Conservation (phyloP, 2,113 vertebrate genomes). For the Bubo bubo region DNA sequence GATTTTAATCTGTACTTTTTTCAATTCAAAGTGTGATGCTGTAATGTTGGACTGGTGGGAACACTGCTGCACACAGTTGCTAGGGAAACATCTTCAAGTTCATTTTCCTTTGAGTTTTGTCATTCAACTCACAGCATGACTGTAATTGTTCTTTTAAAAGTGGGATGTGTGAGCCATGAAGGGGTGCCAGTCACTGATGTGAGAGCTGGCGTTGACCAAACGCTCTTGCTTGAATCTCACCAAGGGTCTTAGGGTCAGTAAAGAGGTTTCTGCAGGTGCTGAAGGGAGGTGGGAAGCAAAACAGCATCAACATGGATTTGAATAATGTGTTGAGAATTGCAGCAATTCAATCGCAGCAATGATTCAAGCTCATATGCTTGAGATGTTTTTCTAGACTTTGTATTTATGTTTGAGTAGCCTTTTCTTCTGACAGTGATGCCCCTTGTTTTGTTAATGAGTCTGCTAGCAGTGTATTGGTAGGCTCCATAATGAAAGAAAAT, state of each 20-base stretch:
- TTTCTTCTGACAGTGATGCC: constrained; percentile 17
- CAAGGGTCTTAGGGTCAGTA: constrained; percentile 42
- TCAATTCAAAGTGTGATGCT: neutral
- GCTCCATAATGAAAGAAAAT: neutral
- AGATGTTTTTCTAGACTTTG: constrained; percentile 40
- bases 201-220: constrained; percentile 61
- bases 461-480: neutral
- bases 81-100: constrained; percentile 44
- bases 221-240: constrained; percentile 5
- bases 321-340: constrained; percentile 38
- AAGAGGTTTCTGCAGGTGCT: constrained; percentile 63
- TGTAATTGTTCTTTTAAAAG: neutral
- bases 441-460: constrained; percentile 38
- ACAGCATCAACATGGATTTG: constrained; percentile 37
- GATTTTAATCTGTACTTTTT: neutral
- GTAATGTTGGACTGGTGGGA: neutral
- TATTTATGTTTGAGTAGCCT: constrained; percentile 23
- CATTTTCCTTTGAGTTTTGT: constrained; percentile 42
- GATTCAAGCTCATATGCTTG: neutral
- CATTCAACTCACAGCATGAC: constrained; percentile 15
- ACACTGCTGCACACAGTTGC: constrained; percentile 28
- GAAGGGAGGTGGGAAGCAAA: constrained; percentile 33
- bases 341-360: neutral
- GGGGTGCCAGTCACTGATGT: constrained; percentile 47
- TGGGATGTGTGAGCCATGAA: neutral